phyloP scores from a whole-genome alignment of 1,140 invertebrate species.

The Antheraea pernyi region DNA sequence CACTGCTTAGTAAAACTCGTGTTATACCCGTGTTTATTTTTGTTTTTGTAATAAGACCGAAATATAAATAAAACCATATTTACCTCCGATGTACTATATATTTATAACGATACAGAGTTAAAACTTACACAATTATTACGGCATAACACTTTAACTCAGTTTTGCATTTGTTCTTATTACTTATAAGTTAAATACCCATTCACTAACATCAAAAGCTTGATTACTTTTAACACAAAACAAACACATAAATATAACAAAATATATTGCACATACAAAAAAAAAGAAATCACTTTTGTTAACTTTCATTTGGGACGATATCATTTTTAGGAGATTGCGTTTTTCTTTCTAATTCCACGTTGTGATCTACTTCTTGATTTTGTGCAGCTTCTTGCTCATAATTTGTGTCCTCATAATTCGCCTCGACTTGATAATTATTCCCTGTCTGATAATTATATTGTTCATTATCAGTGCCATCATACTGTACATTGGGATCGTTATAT shows the following conservation, averaged over 20 bases:
- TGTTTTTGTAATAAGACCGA: too few relatives aligned
- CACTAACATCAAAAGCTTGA: background rate
- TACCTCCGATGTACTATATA: too few relatives aligned
- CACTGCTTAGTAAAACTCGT: too few relatives aligned
- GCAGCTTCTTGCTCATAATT: conserved; percentile 42
- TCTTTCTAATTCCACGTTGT: conserved; percentile 1
- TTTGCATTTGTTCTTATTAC: background rate
- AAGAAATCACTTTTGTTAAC: conserved; percentile 34
- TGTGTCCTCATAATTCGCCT: conserved; percentile 47
- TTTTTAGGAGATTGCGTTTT: conserved; percentile 13
- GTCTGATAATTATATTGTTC: conserved; percentile 46
- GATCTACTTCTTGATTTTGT: conserved; percentile 26
- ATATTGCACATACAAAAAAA: conserved; percentile 34
- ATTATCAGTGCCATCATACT: conserved; percentile 35
- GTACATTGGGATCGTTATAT: conserved; percentile 40
- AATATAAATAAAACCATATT: too few relatives aligned
- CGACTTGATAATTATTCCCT: conserved; percentile 48
- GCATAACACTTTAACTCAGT: background rate
- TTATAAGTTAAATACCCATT: background rate
- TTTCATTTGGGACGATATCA: conserved; percentile 27
- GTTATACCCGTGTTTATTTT: too few relatives aligned
- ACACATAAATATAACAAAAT: conserved; percentile 5
- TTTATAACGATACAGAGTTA: too few relatives aligned
- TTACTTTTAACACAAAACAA: background rate
- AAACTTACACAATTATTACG: background rate